Evolutionary conservation across 1,140 invertebrate genomes (phyloP), one percentile per base, ranked within the genome.

Genomic region (Diorhabda elongata): DNA sequence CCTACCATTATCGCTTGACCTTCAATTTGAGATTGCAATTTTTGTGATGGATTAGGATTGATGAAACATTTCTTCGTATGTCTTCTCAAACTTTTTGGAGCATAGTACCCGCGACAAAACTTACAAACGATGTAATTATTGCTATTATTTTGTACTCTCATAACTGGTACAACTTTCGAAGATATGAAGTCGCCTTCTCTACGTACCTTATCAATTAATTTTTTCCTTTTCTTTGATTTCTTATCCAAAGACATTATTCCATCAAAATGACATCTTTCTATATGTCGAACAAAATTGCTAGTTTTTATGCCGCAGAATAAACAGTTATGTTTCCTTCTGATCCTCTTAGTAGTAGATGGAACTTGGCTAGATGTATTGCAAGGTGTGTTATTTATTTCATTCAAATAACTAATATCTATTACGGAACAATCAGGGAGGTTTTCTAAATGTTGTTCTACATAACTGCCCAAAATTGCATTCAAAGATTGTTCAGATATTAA

Each of bases 251-350:
- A 60, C 42, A 70, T 26, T 9, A 47, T 26, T 41, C 67, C 69
- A 9, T 47, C 44, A 7, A 3, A 42, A 65, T 71, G 70, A 42
- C 68, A n/a, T 61, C 67, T 9, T 64, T 71, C 44, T 9, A 71
- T 5, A 45, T 71, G 66, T 68, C 66, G 41, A 52, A 66, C 61
- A 62, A 64, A 71, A 71, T 71, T 71, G 3, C n/a, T 42, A 9
- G 64, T 61, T 44, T 60, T 3, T 5, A 47, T 41, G 41, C 64
- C 42, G 42, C 70, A 71, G 45, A 42, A 68, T 11, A 56, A 9
- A 66, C 70, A 71, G n/a, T 3, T 6, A 42, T 64, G 63, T 41
- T 64, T 64, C 41, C 63, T 56, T 42, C 42, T 64, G 2, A 7
- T 2, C n/a, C 47, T 52, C 11, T 11, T 0, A 11, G 11, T 11